These are phyloP conservation scores for Ibycter americanus DNA, from an alignment of 2,797 vertebrate genomes.

Conservation along the genomic window DNA sequence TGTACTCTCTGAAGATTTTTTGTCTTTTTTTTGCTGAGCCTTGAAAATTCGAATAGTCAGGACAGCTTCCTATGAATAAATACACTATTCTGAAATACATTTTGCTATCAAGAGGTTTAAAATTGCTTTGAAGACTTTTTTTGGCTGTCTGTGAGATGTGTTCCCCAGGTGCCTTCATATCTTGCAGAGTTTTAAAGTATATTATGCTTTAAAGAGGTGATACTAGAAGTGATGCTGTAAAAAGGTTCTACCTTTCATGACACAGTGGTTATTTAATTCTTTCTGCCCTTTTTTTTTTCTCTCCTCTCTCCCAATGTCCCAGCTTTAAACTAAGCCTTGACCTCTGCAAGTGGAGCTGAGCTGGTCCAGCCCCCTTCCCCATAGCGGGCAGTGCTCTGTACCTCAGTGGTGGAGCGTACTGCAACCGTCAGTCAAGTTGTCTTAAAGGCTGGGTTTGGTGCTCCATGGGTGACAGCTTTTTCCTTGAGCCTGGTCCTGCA, in stretches of 20 bases:
- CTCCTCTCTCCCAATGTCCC: rapidly evolving
- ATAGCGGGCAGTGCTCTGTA: rapidly evolving
- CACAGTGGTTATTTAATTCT: background rate
- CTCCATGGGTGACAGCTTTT: background rate
- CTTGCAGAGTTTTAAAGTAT: background rate
- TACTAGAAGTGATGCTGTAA: background rate
- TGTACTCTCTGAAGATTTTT: background rate
- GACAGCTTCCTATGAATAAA: background rate
- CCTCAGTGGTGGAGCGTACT: rapidly evolving
- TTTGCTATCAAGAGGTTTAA: background rate
- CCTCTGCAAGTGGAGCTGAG: background rate
- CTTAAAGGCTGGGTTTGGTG: background rate
- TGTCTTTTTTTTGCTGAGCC: background rate
- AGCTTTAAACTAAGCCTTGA: background rate
- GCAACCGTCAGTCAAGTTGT: rapidly evolving
- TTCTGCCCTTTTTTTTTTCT: background rate
- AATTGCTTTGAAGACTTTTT: background rate
- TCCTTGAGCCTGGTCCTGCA: background rate
- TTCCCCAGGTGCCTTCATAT: background rate
- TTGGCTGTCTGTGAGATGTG: background rate
- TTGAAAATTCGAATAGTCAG: background rate
- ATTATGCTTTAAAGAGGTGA: background rate
- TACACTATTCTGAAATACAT: background rate
- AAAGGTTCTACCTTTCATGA: background rate
- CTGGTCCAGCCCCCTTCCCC: background rate